Base-by-base conservation (phyloP, 2,888 invertebrate genomes). In the Crioceris asparagi region DNA sequence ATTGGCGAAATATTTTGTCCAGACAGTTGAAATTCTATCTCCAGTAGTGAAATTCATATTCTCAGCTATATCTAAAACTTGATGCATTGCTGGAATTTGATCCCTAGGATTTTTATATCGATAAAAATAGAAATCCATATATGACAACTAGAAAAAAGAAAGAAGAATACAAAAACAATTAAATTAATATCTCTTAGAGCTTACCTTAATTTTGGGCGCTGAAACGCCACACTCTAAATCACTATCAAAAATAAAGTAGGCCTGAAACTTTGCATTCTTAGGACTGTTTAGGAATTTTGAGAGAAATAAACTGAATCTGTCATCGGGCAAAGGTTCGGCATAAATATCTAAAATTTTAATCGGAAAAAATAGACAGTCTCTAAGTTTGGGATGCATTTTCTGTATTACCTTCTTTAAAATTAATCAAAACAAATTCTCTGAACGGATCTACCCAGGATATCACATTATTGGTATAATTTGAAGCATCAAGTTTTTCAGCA, bases 31-130 rank as follows among this genome's bases (percentile, higher is more conserved):
- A 60, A 75, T 76, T 18, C 70, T 70, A 47, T 76, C 72, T 2
- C 74, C 75, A 3, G 72, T 67, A 3, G 72, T 69, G 40, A 83
- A 71, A 52, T 75, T 70, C 1, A 71, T 62, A 6, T 67, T 60
- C 40, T 69, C 68, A 0, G 77, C 71, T 12, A 80, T 55, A 35
- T 63, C 45, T 56, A 75, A 75, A 0, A 77, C 66, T 40, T 64
- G 56, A 53, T 81, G 76, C 83, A 84, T 84, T 1, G 81, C 83
- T 2, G 80, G 79, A 37, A 84, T 68, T 62, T 83, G 79, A 48
- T 79, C 70, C 21, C 74, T 66, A 0, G 83, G 79, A 1, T 76
- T 74, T 7, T 56, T 41, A 49, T 79, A 79, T 47, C 61, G 67
- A 17, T 62, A 64, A 51, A 80, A 81, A 36, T 65, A 70, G 53